Base-by-base conservation (phyloP, 2,113 vertebrate species). In the Galbula dea region DNA sequence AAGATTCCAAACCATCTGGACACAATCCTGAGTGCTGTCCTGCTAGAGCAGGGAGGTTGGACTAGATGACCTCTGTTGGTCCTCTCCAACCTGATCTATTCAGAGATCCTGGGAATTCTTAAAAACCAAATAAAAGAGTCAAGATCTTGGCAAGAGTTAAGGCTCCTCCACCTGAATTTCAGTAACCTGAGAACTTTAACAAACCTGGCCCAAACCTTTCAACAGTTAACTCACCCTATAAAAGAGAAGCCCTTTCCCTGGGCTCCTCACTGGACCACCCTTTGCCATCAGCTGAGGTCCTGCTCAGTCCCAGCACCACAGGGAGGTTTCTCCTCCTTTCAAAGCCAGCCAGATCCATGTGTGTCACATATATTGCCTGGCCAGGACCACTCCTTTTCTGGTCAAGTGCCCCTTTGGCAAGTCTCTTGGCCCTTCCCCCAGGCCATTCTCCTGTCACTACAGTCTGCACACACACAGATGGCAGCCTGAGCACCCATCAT, bases 371-470 rank as follows among this genome's bases (percentile, higher is more conserved):
- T 15, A 1, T 32, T 26, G 66, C n/a, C 32, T 92, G 66, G 74
- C 66, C 18, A 6, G 66, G 43, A 57, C 67, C 2, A 1, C 62
- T 78, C 82, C 57, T 77, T 32, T 92, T 62, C 75, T 63, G 39
- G 4, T 43, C 39, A 61, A 26, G 30, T 86, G 92, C 86, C 92
- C 80, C 37, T 41, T 89, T 96, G 93, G 95, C 90, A 77, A 62
- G 21, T 7, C 14, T 65, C 45, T 29, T 6, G 2, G 86, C 68
- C 94, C 80, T 86, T 37, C 86, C 84, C 69, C 62, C 90, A 63
- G 75, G 55, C 77, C 32, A 1, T 10, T 63, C 55, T 74, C 79
- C 41, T 43, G 4, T 78, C 75, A 9, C 63, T 0, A 1, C 43
- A 3, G 24, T 22, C 76, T 48, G 48, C 79, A 32, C 37, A 51